phyloP scores from a whole-genome alignment of 2,113 vertebrate genomes.

The Hyperopisus bebe region DNA sequence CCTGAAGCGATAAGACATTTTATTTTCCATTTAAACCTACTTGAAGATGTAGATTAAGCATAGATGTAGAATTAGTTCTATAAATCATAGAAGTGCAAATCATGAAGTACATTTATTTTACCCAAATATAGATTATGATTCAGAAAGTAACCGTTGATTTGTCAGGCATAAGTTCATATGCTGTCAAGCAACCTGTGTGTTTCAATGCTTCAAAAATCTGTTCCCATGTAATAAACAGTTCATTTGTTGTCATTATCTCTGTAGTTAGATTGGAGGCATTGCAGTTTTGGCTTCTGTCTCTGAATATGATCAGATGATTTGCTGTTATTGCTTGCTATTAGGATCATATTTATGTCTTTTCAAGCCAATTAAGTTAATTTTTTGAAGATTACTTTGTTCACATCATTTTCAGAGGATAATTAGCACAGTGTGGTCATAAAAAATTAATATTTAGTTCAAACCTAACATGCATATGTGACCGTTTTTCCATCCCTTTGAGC shows the following conservation, averaged over 20 bases:
- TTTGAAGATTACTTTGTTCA: background rate
- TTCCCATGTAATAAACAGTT: conserved; percentile 32
- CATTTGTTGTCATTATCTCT: conserved; percentile 39
- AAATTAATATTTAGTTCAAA: background rate
- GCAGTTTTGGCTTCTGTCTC: conserved; percentile 31
- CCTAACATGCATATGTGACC: background rate
- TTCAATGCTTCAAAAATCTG: conserved; percentile 25
- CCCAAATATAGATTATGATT: background rate
- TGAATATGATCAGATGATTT: background rate
- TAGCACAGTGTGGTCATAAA: background rate
- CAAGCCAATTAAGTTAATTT: background rate
- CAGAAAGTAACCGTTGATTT: background rate
- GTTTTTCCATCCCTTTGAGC: background rate
- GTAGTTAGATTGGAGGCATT: background rate
- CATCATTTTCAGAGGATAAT: background rate
- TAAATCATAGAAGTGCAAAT: background rate
- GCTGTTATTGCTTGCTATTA: background rate
- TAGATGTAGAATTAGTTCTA: background rate
- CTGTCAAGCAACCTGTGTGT: background rate
- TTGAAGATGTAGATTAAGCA: background rate
- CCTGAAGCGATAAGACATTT: background rate
- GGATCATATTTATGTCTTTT: background rate
- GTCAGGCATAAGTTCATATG: background rate
- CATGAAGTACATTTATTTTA: background rate
- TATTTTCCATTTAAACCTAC: background rate